Base-by-base conservation (phyloP, 2,113 vertebrate species). In the Cyprinodon variegatus region DNA sequence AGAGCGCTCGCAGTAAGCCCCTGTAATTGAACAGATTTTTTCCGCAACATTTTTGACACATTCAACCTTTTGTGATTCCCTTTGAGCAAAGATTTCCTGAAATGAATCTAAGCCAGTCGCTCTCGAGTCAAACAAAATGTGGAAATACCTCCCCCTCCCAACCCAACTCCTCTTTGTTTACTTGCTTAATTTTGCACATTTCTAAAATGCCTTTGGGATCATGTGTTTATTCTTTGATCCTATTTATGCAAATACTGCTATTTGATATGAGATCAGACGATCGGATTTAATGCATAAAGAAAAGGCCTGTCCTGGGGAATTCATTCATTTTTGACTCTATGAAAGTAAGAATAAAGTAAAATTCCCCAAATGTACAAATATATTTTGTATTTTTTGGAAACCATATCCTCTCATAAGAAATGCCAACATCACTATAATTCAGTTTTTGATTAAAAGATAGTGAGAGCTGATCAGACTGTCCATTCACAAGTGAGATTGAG, bases 21-120 rank as follows among this genome's bases (percentile, higher is more conserved):
- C 36, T 7, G 46, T 76, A 83, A 83, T 61, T 29, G 22, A 68
- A 73, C 6, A 70, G 38, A 65, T 72, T 73, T 15, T 74, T 70
- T 73, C 29, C 48, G 62, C 36, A 48, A 62, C 59, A 36, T 70
- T 50, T 41, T 68, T 63, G 40, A 66, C 39, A 9, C 39, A 50
- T 65, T 68, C 0, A 70, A 61, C 5, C 41, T 60, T 60, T 46
- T 74, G 76, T 65, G 60, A 61, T 68, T n/a, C 74, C 22, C 22
- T 61, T 40, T 36, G 17, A 66, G 57, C 36, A 38, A 62, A 40
- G 41, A 46, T 48, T 53, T 75, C 61, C 38, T 61, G 22, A 57
- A 57, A 57, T n/a, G 15, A 64, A 39, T 60, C 38, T 29, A 38
- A 65, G 9, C 37, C 59, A 59, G 50, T 60, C 11, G 20, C 15